phyloP scores from a whole-genome alignment of 2,888 invertebrate genomes.

The Sisyra nigra region DNA sequence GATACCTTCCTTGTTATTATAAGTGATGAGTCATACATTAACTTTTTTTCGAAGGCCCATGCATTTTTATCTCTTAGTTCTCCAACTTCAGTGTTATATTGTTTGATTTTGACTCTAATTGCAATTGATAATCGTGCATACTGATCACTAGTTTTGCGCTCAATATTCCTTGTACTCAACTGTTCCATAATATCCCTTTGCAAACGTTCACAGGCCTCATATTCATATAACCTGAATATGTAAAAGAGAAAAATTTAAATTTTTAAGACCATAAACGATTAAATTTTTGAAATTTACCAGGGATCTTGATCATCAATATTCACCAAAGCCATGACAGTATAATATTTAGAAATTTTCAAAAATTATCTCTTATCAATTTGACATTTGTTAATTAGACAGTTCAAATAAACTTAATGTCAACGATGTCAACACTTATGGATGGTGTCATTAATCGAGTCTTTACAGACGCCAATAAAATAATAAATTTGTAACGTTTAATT shows the following conservation, averaged over 20 bases:
- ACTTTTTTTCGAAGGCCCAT: conserved; percentile 25
- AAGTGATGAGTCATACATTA: conserved; percentile 23
- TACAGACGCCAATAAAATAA: no score
- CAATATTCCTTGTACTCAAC: conserved; percentile 35
- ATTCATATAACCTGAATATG: conserved; percentile 47
- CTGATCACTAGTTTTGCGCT: conserved; percentile 32
- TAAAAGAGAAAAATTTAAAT: background rate
- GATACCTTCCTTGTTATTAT: no score
- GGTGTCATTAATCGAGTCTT: no score
- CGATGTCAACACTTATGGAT: no score
- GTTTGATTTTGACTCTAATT: conserved; percentile 41
- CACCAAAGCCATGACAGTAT: conserved; percentile 26
- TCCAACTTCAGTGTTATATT: conserved; percentile 39
- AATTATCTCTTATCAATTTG: conserved; percentile 3
- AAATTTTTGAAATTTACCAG: conserved; percentile 29
- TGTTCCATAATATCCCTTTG: conserved; percentile 45
- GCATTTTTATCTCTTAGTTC: conserved; percentile 40
- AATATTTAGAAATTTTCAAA: background rate
- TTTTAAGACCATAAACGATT: no score
- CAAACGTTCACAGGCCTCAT: conserved; percentile 47
- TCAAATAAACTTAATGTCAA: background rate
- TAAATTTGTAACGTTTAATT: no score
- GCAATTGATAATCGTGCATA: conserved; percentile 40
- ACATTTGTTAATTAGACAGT: conserved; percentile 1
- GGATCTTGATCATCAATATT: conserved; percentile 30